Percentiles rank a stretch among this genome's conserved stretches.
Conservation (phyloP, 2,888 invertebrate species). For the Thumatha senex region DNA sequence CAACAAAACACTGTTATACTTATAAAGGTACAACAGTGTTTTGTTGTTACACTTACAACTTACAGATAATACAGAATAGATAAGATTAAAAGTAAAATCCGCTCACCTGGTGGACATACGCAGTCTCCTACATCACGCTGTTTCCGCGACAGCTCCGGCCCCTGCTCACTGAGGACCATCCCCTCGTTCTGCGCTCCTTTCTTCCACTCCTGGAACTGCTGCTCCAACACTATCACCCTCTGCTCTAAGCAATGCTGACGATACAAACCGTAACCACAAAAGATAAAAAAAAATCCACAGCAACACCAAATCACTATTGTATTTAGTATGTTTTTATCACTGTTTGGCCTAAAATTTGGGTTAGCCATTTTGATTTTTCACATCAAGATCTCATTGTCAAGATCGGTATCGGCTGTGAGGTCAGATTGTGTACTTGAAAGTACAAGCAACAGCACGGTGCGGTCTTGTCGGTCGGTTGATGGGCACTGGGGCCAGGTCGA, state of each 20-base stretch:
- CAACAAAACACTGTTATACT: slow-evolving; percentile 6
- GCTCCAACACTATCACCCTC: slow-evolving; percentile 63
- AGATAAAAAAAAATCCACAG: slow-evolving; percentile 64
- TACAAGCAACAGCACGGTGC: slow-evolving; percentile 30
- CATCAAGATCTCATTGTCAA: slow-evolving; percentile 41
- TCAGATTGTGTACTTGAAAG: slow-evolving; percentile 30
- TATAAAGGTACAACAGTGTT: neutral
- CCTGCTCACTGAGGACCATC: slow-evolving; percentile 24
- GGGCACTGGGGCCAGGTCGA: slow-evolving; percentile 42
- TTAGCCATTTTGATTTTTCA: slow-evolving; percentile 51
- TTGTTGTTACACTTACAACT: no score
- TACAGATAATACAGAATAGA: no score
- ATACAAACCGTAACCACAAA: slow-evolving; percentile 68
- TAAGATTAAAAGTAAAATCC: no score
- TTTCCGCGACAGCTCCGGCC: slow-evolving; percentile 52
- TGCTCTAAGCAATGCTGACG: slow-evolving; percentile 70
- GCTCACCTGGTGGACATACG: slow-evolving; percentile 74
- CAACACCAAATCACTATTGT: slow-evolving; percentile 73
- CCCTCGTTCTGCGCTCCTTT: slow-evolving; percentile 34
- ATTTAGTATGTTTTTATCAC: slow-evolving; percentile 60
- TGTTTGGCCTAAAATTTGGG: slow-evolving; percentile 48
- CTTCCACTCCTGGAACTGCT: slow-evolving; percentile 48
- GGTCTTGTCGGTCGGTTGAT: slow-evolving; percentile 35
- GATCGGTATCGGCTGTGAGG: slow-evolving; percentile 35
- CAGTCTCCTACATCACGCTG: slow-evolving; percentile 71